Conservation (phyloP, 2,888 invertebrate species). For the Eudasyphora cyanicolor region DNA sequence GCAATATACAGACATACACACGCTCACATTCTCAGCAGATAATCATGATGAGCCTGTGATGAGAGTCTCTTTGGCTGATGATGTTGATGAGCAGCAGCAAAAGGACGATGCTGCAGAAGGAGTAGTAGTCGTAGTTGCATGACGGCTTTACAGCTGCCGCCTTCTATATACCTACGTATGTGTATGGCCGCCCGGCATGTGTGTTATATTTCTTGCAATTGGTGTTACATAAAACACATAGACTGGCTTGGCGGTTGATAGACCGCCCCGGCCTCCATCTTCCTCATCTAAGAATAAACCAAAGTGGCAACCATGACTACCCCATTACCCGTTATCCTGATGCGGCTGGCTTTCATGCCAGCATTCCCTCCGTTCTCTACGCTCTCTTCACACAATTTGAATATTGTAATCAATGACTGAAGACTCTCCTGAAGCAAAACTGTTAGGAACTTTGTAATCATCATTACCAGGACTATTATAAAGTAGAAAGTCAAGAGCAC, state of each 20-base stretch:
- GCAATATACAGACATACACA: not conserved
- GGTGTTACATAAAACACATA: constrained; percentile 49
- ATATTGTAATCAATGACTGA: constrained; percentile 58
- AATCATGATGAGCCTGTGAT: constrained; percentile 26
- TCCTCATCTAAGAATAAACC: not conserved
- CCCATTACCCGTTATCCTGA: not conserved
- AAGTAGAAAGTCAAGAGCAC: constrained; percentile 41
- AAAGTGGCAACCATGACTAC: not conserved
- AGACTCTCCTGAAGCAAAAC: constrained; percentile 57
- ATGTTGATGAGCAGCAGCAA: no score
- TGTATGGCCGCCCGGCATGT: not conserved
- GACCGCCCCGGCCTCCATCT: not conserved
- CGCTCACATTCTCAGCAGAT: not conserved
- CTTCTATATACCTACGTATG: no score
- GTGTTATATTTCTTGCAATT: constrained; percentile 51
- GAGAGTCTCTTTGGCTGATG: not conserved
- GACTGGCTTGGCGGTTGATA: not conserved
- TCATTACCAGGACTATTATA: constrained; percentile 55
- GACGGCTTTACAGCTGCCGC: not conserved
- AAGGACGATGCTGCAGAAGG: not conserved
- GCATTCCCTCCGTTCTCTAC: constrained; percentile 9
- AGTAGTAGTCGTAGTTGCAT: not conserved
- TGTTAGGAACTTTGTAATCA: constrained; percentile 51
- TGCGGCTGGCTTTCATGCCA: not conserved
- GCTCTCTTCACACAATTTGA: constrained; percentile 49